Evolutionary conservation across 2,888 invertebrate species (phyloP), one percentile per base, ranked within the genome.

Genomic region (Drosophila neutralis): DNA sequence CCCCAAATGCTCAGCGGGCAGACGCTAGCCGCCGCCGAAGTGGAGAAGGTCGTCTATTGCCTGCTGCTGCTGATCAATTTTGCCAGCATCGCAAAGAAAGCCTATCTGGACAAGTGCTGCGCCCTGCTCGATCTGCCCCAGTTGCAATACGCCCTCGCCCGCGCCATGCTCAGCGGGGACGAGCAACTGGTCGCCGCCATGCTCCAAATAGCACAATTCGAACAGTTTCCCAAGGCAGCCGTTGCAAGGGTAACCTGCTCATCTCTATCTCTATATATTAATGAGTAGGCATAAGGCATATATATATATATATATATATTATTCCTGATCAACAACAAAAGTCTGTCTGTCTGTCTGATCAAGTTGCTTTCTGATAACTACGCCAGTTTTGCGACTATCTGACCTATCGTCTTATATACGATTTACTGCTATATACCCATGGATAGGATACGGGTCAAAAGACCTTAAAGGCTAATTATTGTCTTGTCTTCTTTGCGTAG

Each of bases 171-270:
- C 42, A 84, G 89, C 35, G 89, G 86, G 10, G 87, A 87, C 31
- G 90, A 92, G 53, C 74, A 77, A 18, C 78, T 92, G 13, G 92
- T 92, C 42, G 61, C 81, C 4, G 91, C 92, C 0, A 90, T 91
- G 7, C 91, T 93, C 29, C 91, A 93, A 67, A 91, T 93, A n/a
- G 91, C 92, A 11, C 92, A 91, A 65, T 91, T 92, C 56, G 89
- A 91, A 40, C 84, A 90, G 68, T 93, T 93, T 67, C 93, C 93
- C 15, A 87, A 85, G 54, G 69, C 71, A 5, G 87, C 91, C 18
- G 90, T 93, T 35, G 91, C 93, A 18, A 90, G 92, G 83, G 92
- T 92, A 61, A 76, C 31, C 7, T 24, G 15, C 13, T 45, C 21
- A 7, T 21, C 13, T 45, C 45, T 40, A n/a, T 40, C n/a, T 5